These are phyloP conservation scores for Istiophorus platypterus DNA, from an alignment of 2,113 vertebrate species.

Conservation along the genomic window DNA sequence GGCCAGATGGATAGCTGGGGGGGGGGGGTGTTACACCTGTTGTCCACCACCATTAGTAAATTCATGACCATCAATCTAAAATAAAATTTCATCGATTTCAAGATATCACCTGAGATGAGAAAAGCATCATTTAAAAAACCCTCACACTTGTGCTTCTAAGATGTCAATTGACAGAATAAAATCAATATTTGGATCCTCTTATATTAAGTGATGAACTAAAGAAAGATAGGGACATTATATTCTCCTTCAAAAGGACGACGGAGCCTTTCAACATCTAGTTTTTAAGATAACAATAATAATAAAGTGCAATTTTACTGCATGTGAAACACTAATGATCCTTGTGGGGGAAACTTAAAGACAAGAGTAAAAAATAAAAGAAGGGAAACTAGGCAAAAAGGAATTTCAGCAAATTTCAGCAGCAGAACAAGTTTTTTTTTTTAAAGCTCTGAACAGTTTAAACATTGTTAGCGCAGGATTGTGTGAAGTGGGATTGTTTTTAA, in stretches of 20 bases:
- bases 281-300: not conserved
- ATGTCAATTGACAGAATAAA: not conserved
- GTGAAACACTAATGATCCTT: constrained; percentile 1
- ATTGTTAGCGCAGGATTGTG: too few relatives aligned
- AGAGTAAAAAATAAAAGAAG: not conserved
- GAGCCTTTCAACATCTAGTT: too few relatives aligned
- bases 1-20: not conserved
- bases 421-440: too few relatives aligned
- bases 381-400: too few relatives aligned
- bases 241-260: too few relatives aligned
- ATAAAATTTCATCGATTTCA: constrained; percentile 13
- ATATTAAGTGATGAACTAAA: not conserved
- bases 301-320: not conserved
- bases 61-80: constrained; percentile 23
- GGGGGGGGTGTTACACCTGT: not conserved
- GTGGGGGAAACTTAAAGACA: not conserved
- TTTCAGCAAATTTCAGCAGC: too few relatives aligned
- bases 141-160: not conserved
- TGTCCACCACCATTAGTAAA: constrained; percentile 22
- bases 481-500: too few relatives aligned
- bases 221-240: not conserved
- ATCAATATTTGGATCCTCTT: not conserved
- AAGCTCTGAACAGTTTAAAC: too few relatives aligned
- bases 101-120: constrained; percentile 11
- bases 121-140: not conserved